These are phyloP conservation scores for Aphrocallistes beatrix DNA, from an alignment of 37 sponge, comb jelly and placozoan genomes.

Conservation along the genomic window DNA sequence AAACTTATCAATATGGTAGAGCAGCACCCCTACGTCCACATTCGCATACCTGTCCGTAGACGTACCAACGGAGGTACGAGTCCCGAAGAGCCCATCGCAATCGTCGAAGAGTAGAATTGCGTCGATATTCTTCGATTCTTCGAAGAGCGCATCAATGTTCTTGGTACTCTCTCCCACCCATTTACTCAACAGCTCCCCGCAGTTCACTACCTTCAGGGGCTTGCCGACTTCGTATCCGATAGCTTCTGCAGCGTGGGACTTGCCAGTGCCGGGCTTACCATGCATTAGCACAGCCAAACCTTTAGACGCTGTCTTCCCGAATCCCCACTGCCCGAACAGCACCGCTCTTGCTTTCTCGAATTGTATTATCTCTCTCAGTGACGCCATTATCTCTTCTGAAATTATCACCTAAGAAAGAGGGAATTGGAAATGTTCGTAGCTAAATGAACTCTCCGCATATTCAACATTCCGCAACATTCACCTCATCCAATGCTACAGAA, in stretches of 20 bases:
- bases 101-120: constrained; percentile 80
- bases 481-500: constrained; percentile 43
- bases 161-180: constrained; percentile 83
- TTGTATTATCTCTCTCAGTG: constrained; percentile 53
- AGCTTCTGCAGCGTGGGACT: constrained; percentile 63
- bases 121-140: constrained; percentile 53
- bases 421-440: too few relatives aligned
- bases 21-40: constrained; percentile 71
- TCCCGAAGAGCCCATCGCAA: constrained; percentile 68
- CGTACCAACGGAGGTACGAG: constrained; percentile 49
- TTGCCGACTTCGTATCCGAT: constrained; percentile 79
- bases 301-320: constrained; percentile 33
- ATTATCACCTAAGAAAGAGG: not conserved
- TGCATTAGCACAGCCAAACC: constrained; percentile 63
- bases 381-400: constrained; percentile 24
- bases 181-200: constrained; percentile 74
- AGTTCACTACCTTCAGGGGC: constrained; percentile 74
- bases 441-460: not conserved
- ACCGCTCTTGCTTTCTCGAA: constrained; percentile 74
- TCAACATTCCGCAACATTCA: constrained; percentile 22
- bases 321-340: constrained; percentile 83
- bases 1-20: constrained; percentile 71
- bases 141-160: constrained; percentile 74
- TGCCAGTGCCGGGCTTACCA: constrained; percentile 73
- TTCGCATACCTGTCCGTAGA: constrained; percentile 65